Conservation (phyloP, 2,797 vertebrate genomes). For the Euphonia xanthogaster region DNA sequence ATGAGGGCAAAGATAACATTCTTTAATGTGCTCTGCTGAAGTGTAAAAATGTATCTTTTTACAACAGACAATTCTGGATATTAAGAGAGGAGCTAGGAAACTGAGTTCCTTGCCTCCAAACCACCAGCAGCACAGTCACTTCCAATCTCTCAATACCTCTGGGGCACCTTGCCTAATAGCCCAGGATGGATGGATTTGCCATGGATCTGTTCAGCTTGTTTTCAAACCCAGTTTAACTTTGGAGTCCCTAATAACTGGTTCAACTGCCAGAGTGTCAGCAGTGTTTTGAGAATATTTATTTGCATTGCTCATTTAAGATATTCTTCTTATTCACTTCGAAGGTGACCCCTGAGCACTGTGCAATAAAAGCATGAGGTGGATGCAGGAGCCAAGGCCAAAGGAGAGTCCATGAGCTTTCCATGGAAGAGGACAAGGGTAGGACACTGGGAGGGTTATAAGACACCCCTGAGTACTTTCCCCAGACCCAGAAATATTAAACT, state of each 20-base stretch:
- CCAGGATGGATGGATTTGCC: not conserved
- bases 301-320: not conserved
- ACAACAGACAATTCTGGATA: not conserved
- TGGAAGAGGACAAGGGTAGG: not conserved
- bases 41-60: not conserved
- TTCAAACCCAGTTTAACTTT: not conserved
- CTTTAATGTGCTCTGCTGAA: not conserved
- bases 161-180: not conserved
- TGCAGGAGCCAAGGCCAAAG: not conserved
- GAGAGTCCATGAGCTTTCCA: not conserved
- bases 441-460: not conserved
- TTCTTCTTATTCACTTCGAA: not conserved
- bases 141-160: not conserved
- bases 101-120: not conserved
- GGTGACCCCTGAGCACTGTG: not conserved
- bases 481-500: not conserved
- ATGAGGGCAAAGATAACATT: not conserved
- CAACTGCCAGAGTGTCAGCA: accelerated
- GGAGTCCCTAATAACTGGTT: not conserved
- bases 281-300: not conserved
- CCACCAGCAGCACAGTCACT: not conserved
- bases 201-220: not conserved
- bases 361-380: not conserved
- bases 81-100: not conserved
- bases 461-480: not conserved